Evolutionary conservation across 2,797 vertebrate species (phyloP).

Genomic region (Diplodus puntazzo): DNA sequence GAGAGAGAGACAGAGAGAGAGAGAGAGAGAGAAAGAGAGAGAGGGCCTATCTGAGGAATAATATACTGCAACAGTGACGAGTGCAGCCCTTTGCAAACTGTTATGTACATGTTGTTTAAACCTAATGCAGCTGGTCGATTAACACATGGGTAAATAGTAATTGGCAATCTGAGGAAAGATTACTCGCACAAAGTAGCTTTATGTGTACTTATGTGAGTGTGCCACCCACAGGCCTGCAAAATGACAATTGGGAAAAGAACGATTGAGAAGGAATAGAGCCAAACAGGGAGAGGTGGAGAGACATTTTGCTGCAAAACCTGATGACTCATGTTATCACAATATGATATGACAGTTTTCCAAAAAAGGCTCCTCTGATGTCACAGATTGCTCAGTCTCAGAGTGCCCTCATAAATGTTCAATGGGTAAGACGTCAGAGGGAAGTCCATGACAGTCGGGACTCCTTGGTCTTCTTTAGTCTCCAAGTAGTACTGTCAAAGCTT

Average conservation of each 20-base stretch:
- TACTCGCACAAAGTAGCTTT: background rate
- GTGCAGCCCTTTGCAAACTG: background rate
- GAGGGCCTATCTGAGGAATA: slow-evolving; percentile 12
- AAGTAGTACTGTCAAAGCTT: too few relatives aligned
- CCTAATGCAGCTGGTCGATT: background rate
- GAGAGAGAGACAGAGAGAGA: slow-evolving; percentile 1
- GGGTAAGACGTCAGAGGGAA: too few relatives aligned
- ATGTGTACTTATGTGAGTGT: background rate
- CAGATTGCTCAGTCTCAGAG: too few relatives aligned
- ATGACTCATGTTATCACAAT: too few relatives aligned
- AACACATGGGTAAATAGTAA: background rate
- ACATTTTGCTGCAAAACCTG: too few relatives aligned
- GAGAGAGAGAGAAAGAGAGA: slow-evolving; percentile 34
- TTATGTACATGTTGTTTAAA: background rate
- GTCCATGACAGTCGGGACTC: too few relatives aligned
- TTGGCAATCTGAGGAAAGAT: too few relatives aligned
- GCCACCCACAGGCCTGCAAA: background rate
- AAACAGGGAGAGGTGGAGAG: background rate
- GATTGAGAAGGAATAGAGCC: background rate
- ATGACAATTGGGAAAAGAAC: background rate
- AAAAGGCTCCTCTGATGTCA: too few relatives aligned
- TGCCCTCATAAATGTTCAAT: too few relatives aligned
- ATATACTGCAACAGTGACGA: background rate
- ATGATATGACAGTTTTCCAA: too few relatives aligned
- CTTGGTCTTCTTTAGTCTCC: too few relatives aligned